Evolutionary conservation across 2,888 invertebrate genomes (phyloP).

Genomic region (Agapetus fuscipes): DNA sequence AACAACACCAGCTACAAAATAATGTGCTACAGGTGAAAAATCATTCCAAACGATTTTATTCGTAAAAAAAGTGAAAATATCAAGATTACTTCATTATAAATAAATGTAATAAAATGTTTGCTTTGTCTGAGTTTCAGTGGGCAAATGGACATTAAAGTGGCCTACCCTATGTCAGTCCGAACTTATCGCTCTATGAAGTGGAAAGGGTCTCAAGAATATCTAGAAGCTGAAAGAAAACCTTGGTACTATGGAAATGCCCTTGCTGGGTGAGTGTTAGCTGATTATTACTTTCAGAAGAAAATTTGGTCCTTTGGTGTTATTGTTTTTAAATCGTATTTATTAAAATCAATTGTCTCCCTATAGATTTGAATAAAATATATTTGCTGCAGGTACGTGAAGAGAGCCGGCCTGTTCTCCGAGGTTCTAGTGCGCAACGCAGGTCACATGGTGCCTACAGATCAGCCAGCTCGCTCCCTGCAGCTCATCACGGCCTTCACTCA

Average conservation of each 20-base stretch:
- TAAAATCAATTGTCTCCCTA: too few relatives aligned
- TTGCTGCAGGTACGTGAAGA: constrained; percentile 30
- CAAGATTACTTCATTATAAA: too few relatives aligned
- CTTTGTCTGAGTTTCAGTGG: constrained; percentile 38
- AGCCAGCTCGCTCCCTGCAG: constrained; percentile 34
- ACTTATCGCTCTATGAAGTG: constrained; percentile 47
- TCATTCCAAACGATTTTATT: too few relatives aligned
- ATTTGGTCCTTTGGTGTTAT: too few relatives aligned
- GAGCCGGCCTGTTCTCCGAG: constrained; percentile 29
- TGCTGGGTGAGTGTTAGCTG: constrained; percentile 17
- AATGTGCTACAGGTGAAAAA: constrained; percentile 51
- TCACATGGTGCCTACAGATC: constrained; percentile 39
- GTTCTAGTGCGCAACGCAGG: constrained; percentile 37
- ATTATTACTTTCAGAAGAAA: too few relatives aligned
- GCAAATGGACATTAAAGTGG: constrained; percentile 54
- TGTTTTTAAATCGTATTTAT: too few relatives aligned
- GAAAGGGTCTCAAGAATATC: constrained; percentile 41
- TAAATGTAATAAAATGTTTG: too few relatives aligned
- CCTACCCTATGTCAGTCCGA: constrained; percentile 54
- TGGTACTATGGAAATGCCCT: too few relatives aligned
- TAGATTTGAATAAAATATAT: too few relatives aligned
- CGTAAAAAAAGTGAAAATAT: too few relatives aligned
- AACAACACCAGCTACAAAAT: constrained; percentile 46
- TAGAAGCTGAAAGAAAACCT: constrained; percentile 25
- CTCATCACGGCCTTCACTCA: constrained; percentile 35